These are phyloP conservation scores for Lithophane ornitopus DNA, from an alignment of 2,888 invertebrate species.

Conservation along the genomic window DNA sequence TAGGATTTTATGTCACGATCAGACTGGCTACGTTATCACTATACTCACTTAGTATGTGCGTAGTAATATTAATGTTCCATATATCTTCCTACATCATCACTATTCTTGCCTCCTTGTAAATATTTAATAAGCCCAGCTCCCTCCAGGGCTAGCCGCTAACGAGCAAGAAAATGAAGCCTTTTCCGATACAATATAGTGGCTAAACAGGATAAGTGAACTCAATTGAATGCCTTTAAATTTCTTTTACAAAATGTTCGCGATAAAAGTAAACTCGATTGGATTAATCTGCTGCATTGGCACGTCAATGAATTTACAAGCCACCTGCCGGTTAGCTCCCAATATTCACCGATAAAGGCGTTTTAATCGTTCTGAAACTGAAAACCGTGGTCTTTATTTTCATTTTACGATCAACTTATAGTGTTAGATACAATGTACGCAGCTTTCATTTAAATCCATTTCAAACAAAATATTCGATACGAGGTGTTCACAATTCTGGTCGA, in stretches of 20 bases:
- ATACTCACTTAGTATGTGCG: neutral
- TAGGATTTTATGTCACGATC: too few species aligned
- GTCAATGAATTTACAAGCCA: neutral
- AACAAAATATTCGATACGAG: neutral
- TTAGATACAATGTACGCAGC: neutral
- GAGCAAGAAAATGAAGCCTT: conserved; percentile 16
- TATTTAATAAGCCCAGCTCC: neutral
- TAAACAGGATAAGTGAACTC: conserved; percentile 12
- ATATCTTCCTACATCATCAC: too few species aligned
- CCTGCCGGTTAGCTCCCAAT: neutral
- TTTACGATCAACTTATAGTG: neutral
- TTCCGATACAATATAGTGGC: neutral
- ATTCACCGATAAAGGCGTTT: neutral
- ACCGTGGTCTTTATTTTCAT: too few species aligned
- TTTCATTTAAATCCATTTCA: neutral
- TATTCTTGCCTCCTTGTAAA: conserved; percentile 4
- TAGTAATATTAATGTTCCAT: neutral
- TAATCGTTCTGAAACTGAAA: neutral
- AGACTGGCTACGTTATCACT: neutral
- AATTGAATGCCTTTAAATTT: conserved; percentile 1
- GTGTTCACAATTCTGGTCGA: too few species aligned
- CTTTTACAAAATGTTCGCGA: conserved; percentile 16
- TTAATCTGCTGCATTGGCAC: conserved; percentile 7
- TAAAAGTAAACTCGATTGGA: conserved; percentile 1
- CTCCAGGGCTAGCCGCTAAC: neutral